Evolutionary conservation across 30 jellyfish, hydroid and myxozoan species (phyloP), one percentile per base, ranked within the genome.

Genomic region (Rhopilema esculentum): DNA sequence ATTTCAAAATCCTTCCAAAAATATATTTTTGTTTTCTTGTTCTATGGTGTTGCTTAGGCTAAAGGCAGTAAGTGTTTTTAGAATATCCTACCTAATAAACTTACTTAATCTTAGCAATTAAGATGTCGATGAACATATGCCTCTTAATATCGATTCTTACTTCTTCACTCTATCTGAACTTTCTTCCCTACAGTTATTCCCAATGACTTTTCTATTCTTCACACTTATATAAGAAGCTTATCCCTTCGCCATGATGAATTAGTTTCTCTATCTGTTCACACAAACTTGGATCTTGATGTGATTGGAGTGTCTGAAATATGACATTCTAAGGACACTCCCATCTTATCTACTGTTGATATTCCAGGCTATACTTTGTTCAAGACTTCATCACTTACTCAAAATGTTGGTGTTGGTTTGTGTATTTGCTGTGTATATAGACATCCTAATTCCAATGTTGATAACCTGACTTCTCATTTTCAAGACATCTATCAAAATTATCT

Each of bases 161-260:
- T 9, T 19, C 24, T 66, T 16, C 77, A 16, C 16, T 22, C 22
- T 66, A 66, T 26, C 77, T 27, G 83, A 72, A 21, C 40, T 82
- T 79, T 30, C 62, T 82, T 67, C 80, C 57, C 29, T 80, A 28
- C 79, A 69, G 84, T 49, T 49, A 83, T n/a, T n/a, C n/a, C n/a
- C n/a, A n/a, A n/a, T n/a, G n/a, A n/a, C n/a, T n/a, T n/a, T n/a
- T n/a, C n/a, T n/a, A n/a, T n/a, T n/a, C n/a, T n/a, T n/a, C n/a
- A n/a, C n/a, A n/a, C n/a, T n/a, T n/a, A n/a, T 52, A 71, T 83
- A 12, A 83, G 91, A 83, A 65, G 90, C 32, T 22, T 69, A 65
- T 33, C 63, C 82, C 53, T 65, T 28, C 84, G 72, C 61, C 69
- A 27, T 32, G 93, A 83, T 33, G 80, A 69, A 30, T 30, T 82